phyloP scores from a whole-genome alignment of 1,140 invertebrate genomes.

The Luehdorfia chinensis region DNA sequence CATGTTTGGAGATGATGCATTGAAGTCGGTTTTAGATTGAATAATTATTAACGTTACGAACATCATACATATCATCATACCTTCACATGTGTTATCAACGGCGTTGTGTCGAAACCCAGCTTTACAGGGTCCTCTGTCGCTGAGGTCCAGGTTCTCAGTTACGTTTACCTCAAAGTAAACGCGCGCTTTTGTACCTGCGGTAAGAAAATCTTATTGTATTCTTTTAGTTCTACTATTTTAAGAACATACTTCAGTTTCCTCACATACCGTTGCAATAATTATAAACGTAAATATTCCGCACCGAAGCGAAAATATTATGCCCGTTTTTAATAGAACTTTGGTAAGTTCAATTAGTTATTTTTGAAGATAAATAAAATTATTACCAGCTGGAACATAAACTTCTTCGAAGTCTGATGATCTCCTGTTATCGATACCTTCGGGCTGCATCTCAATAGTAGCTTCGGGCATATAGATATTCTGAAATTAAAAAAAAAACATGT shows the following conservation, averaged over 20 bases:
- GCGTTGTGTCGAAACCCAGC: constrained; percentile 35
- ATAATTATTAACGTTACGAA: too few species aligned
- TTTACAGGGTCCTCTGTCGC: constrained; percentile 38
- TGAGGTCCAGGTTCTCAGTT: constrained; percentile 44
- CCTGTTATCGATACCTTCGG: constrained; percentile 25
- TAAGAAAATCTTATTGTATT: neutral
- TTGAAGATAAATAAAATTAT: too few species aligned
- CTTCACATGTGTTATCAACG: constrained; percentile 32
- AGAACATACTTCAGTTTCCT: too few species aligned
- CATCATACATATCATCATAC: too few species aligned
- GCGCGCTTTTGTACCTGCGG: constrained; percentile 16
- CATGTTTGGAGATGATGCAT: too few species aligned
- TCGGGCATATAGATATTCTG: constrained; percentile 44
- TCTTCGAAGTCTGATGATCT: constrained; percentile 29
- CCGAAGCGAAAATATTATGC: too few species aligned
- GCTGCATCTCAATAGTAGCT: constrained; percentile 45
- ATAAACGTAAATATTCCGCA: too few species aligned
- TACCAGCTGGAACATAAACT: constrained; percentile 19
- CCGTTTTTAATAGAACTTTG: too few species aligned
- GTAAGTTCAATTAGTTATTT: too few species aligned
- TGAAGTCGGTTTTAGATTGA: too few species aligned
- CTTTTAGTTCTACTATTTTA: too few species aligned
- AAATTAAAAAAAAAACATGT: neutral
- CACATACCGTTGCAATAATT: neutral
- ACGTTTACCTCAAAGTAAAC: constrained; percentile 46